phyloP scores from a whole-genome alignment of 2,797 vertebrate genomes.

The Corythornis leucogaster region DNA sequence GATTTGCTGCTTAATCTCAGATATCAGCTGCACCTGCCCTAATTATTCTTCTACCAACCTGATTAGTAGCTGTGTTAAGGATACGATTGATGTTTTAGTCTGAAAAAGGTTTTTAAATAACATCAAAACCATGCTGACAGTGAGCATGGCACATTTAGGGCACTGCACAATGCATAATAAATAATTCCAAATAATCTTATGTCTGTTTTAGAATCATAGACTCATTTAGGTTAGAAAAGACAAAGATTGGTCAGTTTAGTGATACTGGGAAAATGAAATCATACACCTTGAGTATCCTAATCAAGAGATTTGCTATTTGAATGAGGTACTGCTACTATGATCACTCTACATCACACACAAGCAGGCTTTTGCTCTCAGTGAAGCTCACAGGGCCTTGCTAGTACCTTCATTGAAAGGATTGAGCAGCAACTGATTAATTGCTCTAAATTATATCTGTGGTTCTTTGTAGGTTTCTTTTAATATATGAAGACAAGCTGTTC shows the following conservation, averaged over 20 bases:
- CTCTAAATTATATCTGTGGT: neutral
- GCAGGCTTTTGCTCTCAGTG: neutral
- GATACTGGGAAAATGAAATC: neutral
- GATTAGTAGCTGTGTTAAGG: neutral
- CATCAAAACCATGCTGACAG: neutral
- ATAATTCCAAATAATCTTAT: neutral
- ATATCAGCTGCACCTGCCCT: neutral
- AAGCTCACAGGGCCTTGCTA: neutral
- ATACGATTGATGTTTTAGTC: neutral
- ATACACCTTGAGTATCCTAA: neutral
- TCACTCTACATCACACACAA: neutral
- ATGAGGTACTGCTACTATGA: neutral
- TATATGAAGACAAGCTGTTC: neutral
- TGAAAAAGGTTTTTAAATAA: conserved; percentile 15
- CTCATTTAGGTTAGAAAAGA: neutral
- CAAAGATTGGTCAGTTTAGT: neutral
- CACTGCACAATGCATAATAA: neutral
- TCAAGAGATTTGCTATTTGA: neutral
- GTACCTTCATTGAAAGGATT: neutral
- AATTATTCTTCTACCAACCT: neutral
- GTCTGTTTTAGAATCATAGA: neutral
- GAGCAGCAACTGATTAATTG: conserved; percentile 15
- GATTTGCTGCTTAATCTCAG: neutral
- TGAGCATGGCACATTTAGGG: neutral
- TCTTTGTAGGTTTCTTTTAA: neutral